Conservation (phyloP, 2,113 vertebrate species). For the Takifugu flavidus region DNA sequence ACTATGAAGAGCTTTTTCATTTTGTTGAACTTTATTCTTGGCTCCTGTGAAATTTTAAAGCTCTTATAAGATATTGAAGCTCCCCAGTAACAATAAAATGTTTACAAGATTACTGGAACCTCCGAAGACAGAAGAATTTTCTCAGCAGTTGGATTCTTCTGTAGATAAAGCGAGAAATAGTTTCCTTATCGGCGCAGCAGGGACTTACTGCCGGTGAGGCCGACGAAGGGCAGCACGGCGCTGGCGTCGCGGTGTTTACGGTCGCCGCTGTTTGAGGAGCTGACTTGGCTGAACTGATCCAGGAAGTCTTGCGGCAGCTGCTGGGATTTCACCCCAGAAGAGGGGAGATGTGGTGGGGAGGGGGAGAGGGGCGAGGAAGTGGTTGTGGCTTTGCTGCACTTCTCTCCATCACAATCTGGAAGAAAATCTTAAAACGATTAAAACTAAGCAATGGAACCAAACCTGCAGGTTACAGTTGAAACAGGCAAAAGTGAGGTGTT, state of each 20-base stretch:
- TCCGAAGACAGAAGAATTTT: no score
- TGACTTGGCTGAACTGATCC: slow-evolving; percentile 45
- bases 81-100: neutral
- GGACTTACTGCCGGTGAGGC: slow-evolving; percentile 62
- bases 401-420: slow-evolving; percentile 22
- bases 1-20: no score
- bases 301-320: slow-evolving; percentile 35
- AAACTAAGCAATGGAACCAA: neutral
- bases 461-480: neutral
- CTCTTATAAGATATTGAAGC: no score
- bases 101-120: no score
- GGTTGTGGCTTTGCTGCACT: slow-evolving; percentile 4
- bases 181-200: neutral
- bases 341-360: neutral
- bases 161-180: neutral
- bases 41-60: no score
- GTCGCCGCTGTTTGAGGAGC: slow-evolving; percentile 46
- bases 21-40: no score
- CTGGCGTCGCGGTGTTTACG: slow-evolving; percentile 59
- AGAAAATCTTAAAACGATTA: neutral
- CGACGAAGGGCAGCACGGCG: slow-evolving; percentile 61
- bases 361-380: neutral
- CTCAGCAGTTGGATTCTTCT: no score
- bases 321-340: slow-evolving; percentile 1
- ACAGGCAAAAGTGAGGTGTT: no score